Evolutionary conservation across 2,797 vertebrate genomes (phyloP), one percentile per base, ranked within the genome.

Genomic region (Oreonectes daqikongensis): DNA sequence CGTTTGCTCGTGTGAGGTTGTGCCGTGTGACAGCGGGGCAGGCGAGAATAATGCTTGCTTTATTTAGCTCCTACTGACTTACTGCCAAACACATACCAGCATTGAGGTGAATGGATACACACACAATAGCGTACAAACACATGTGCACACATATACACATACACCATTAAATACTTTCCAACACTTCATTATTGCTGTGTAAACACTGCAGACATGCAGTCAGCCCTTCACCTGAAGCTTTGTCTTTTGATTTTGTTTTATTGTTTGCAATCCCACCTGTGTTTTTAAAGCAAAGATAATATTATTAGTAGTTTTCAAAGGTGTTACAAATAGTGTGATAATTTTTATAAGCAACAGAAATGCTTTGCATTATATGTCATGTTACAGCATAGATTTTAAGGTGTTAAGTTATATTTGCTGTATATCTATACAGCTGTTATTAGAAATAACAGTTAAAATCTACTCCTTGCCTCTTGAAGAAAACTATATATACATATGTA

Each of bases 21-120:
- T 32, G 17, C 60, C 20, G 42, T 70, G 24, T 26, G 66, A 75
- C 60, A 79, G 46, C 69, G 28, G 14, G 30, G 28, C 73, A 57
- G 59, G 61, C n/a, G 65, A 79, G 52, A 59, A 67, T 65, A 66
- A 76, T 76, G 63, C 68, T 40, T 69, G 66, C 77, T 85, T 85
- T 79, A 80, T 88, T 87, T 87, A 88, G 85, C 76, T 73, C 52
- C 30, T 9, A 17, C 70, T 72, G 84, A 86, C 85, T 82, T 72
- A 82, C 75, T 81, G 60, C 69, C 46, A 60, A 70, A 70, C 32
- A 22, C 38, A 70, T 50, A 50, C 55, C 42, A 67, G 72, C 67
- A 67, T 53, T 44, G 42, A 67, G 68, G 72, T 82, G 83, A 84
- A 75, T 59, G 46, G 75, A 67, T 48, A 30, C 61, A 15, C 73